Base-by-base conservation (phyloP, 2,888 invertebrate species). In the Tortricodes alternella region DNA sequence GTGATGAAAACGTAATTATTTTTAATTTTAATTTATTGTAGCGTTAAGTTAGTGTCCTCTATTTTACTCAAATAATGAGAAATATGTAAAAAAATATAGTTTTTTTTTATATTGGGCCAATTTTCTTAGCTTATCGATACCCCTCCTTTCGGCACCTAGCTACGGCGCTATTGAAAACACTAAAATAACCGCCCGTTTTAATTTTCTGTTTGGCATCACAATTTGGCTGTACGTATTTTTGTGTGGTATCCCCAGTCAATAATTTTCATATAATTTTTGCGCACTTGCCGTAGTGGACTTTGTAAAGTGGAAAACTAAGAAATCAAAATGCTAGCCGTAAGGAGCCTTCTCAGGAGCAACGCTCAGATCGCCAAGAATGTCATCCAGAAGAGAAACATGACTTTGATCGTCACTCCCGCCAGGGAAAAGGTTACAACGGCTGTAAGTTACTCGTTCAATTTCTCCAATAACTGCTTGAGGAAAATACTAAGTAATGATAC, bases 341-440 rank as follows among this genome's bases (percentile, higher is more conserved):
- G 84, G 56, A 84, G 65, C 65, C 72, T 88, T 3, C 62, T 86
- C 27, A 85, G 75, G 63, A 70, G 74, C 34, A 80, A 80, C 63
- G 69, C 74, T 29, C 80, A 78, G 50, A 59, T 85, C 51, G 60
- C 80, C 39, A 86, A 78, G 59, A 85, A 79, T 80, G 83, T 76
- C 1, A 72, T 76, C 3, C 85, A 82, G 53, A 76, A 79, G 39
- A 82, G 88, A 32, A 82, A 80, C 61, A 88, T 89, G 87, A 85
- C 79, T 53, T 85, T 70, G 0, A 66, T 83, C 46, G 61, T 75
- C 13, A 68, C 76, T 4, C 86, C 88, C 0, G 71, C 86, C 0
- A 79, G 83, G 46, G 76, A 74, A 29, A 86, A 82, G 67, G 67
- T 87, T 39, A 73, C 85, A 2, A 78, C 58, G 49, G 86, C 65